Evolutionary conservation across 92 coral and sea anemone species (phyloP), one percentile per base, ranked within the genome.

Genomic region (Umimayanthus chanpuru): DNA sequence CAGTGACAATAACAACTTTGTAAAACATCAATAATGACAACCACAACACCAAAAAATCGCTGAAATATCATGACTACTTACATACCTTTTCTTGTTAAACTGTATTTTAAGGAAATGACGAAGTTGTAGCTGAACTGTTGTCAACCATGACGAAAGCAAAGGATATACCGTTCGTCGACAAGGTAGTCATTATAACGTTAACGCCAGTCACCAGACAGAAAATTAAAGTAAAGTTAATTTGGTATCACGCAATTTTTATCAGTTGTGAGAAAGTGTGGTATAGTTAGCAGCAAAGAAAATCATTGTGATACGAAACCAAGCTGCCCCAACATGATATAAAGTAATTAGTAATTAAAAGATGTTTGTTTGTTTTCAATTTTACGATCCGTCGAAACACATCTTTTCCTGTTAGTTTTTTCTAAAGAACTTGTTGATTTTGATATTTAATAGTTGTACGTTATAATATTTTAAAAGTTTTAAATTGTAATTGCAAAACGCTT

Each of bases 161-260:
- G 41, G 93, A 97, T 81, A 94, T 97, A 78, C 97, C 98, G 55
- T 97, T 95, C 83, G 94, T 94, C 15, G 96, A 95, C 90, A 92
- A 93, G 95, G 99, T 94, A 85, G 15, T 80, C 71, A 15, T 6
- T 28, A 6, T 8, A 9, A 71, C 38, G 9, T 12, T 29, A 71
- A 71, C 4, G 20, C 39, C 9, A 1, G 20, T 11, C 29, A 71
- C 39, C 9, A 9, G 0, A 29, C 76, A 71, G 15, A 6, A 68
- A 5, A 7, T 4, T 71, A 4, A 2, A 28, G 73, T n/a, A 23
- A n/a, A 67, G 73, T 21, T 53, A 53, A 53, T 53, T 53, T 12
- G 14, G 14, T 2, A 0, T 53, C 14, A 53, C 2, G 20, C 3
- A 53, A 53, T 12, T 12, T 53, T 11, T 15, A 53, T 53, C 58